These are phyloP conservation scores for Micronisus gabar DNA, from an alignment of 2,113 vertebrate species.

Conservation along the genomic window DNA sequence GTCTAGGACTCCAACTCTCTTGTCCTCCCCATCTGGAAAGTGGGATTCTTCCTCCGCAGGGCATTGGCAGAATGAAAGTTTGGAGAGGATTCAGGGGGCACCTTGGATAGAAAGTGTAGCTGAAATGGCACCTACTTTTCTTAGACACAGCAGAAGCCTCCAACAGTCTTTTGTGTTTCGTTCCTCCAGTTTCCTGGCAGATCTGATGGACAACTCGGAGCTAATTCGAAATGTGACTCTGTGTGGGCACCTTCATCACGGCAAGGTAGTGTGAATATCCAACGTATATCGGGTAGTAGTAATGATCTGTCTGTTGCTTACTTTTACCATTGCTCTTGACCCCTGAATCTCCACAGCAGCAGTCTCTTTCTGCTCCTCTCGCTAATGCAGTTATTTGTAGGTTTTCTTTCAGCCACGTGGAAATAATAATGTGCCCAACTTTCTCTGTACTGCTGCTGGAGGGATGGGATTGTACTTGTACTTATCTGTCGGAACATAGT, in stretches of 20 bases:
- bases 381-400: neutral
- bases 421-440: rapidly evolving
- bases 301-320: neutral
- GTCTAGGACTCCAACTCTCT: constrained; percentile 45
- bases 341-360: neutral
- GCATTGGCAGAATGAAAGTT: neutral
- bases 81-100: constrained; percentile 20
- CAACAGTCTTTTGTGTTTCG: constrained; percentile 38
- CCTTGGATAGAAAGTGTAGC: neutral
- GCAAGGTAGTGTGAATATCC: constrained; percentile 79
- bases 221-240: constrained; percentile 96
- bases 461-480: neutral
- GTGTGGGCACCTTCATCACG: constrained; percentile 96
- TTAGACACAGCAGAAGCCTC: constrained; percentile 24
- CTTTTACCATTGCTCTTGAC: neutral
- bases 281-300: rapidly evolving
- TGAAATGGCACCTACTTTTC: constrained; percentile 30
- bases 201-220: constrained; percentile 96
- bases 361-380: neutral
- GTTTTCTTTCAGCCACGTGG: neutral
- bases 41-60: constrained; percentile 56
- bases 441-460: neutral
- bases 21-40: constrained; percentile 40
- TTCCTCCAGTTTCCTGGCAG: constrained; percentile 88
- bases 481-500: neutral